phyloP scores from a whole-genome alignment of 1,140 invertebrate species.

The Trichogramma pretiosum region DNA sequence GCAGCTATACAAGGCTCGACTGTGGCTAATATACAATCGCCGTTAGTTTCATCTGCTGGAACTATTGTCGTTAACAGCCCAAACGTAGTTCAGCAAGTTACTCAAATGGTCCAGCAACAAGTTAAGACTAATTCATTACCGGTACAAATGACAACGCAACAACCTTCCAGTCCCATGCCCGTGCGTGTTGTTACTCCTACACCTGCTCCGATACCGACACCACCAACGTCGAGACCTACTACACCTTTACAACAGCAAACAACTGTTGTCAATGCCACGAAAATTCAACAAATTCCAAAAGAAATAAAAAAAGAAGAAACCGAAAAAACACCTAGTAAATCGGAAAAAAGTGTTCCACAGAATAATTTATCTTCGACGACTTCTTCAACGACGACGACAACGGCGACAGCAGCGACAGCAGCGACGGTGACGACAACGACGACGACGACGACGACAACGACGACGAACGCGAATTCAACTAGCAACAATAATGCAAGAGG shows the following conservation, averaged over 20 bases:
- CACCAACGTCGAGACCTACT: constrained; percentile 40
- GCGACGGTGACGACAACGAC: not conserved
- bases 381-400: constrained; percentile 25
- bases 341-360: not conserved
- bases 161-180: constrained; percentile 36
- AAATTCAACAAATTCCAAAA: constrained; percentile 19
- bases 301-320: constrained; percentile 29
- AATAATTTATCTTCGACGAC: constrained; percentile 33
- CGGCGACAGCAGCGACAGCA: not conserved
- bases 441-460: not conserved
- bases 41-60: constrained; percentile 38
- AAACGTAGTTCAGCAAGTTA: constrained; percentile 25
- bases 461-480: not conserved
- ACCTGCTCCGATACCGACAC: constrained; percentile 38
- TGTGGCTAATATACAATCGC: constrained; percentile 40
- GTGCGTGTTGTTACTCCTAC: constrained; percentile 39
- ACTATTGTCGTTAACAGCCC: constrained; percentile 41
- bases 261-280: not conserved
- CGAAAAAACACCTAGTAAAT: not conserved
- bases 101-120: constrained; percentile 13
- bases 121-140: constrained; percentile 3
- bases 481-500: too few relatives aligned
- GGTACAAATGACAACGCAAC: constrained; percentile 14
- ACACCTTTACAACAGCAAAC: constrained; percentile 35
- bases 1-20: constrained; percentile 47